Percentiles rank a stretch among this genome's conserved stretches.
phyloP scores from a whole-genome alignment of 2,797 vertebrate genomes.

The Sebastes cheni region DNA sequence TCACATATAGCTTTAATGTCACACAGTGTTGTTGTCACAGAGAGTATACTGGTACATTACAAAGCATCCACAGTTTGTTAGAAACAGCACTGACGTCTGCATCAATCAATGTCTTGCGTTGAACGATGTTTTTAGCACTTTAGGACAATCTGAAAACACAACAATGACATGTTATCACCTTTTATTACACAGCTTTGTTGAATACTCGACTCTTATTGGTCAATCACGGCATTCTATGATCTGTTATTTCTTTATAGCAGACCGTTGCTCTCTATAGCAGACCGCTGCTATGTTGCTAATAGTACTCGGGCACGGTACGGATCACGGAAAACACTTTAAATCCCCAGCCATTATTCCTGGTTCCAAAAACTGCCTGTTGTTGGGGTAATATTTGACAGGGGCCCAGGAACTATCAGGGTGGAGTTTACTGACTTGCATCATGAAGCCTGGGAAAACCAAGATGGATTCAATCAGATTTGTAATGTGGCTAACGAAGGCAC shows the following conservation, averaged over 20 bases:
- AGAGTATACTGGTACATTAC: not conserved
- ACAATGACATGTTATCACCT: not conserved
- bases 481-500: too few species aligned
- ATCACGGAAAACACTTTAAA: too few species aligned
- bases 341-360: not conserved
- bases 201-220: too few species aligned
- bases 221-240: too few species aligned
- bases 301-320: too few species aligned
- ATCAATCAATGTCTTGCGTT: not conserved
- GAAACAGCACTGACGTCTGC: not conserved
- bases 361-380: not conserved
- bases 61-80: not conserved
- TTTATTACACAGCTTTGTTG: too few species aligned
- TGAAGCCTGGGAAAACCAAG: not conserved
- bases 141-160: not conserved
- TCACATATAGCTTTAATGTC: not conserved
- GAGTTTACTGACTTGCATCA: not conserved
- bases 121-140: not conserved
- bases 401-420: not conserved
- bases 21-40: not conserved
- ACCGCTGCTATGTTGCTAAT: too few species aligned
- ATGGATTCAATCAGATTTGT: too few species aligned
- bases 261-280: too few species aligned
- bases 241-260: too few species aligned
- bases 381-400: not conserved